Evolutionary conservation across 1,140 invertebrate genomes (phyloP), one percentile per base, ranked within the genome.

Genomic region (Nymphalis io): DNA sequence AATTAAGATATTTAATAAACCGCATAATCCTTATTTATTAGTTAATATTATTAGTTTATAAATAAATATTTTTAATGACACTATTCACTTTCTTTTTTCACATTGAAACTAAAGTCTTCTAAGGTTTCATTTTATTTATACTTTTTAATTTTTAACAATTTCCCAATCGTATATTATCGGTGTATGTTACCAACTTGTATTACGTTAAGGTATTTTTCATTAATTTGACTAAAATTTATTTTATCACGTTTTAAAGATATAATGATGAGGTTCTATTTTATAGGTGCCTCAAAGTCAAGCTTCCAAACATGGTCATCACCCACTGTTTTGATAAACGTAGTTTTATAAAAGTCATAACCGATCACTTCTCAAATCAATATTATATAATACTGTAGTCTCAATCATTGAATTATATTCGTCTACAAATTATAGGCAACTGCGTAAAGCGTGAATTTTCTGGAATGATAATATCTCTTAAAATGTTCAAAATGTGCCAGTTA

Each of bases 231-330:
- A 33, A n/a, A 33, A 33, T 33, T 33, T 33, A 4, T 5, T 33
- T 33, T 33, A 33, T 33, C 27, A 33, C 27, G 27, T 8, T 33
- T 33, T 8, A 20, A 20, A 1, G 18, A 21, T 51, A 51, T 11
- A 20, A 51, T 51, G 12, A 51, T n/a, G 40, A 42, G 12, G 40
- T 3, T 42, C 20, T 11, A 12, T 40, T 40, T 60, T n/a, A 27
- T 2, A 18, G 15, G 15, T 8, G 58, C 59, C 6, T 46, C 55
- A 53, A 69, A 69, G 58, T 64, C 73, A 71, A 71, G 64, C 59
- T 74, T 51, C 73, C 73, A 44, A 68, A 74, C 58, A 65, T 65
- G 70, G 69, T 60, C 40, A 5, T 68, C 68, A 61, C 73, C 73
- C 69, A 74, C 73, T 68, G 12, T 48, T 57, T 38, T 55, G 69